phyloP scores from a whole-genome alignment of 1,140 invertebrate genomes.

The Vollenhovia emeryi region DNA sequence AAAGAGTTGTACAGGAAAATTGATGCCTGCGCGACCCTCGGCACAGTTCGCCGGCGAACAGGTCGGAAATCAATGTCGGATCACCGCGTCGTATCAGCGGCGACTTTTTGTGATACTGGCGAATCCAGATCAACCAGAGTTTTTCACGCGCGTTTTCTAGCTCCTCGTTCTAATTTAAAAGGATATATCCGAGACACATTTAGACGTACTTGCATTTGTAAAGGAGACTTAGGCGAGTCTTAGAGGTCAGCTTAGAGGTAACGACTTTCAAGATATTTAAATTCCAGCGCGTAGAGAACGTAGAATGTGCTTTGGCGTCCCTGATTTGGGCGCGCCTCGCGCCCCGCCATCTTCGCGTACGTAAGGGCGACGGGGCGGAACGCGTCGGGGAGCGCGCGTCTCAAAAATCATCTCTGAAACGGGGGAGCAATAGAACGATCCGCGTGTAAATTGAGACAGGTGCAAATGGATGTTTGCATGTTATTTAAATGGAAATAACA shows the following conservation, averaged over 20 bases:
- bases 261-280: not conserved
- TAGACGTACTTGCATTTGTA: not conserved
- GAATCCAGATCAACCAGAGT: not conserved
- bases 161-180: not conserved
- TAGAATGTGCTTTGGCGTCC: not conserved
- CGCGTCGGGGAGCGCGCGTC: not conserved
- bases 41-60: not conserved
- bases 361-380: no score
- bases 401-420: not conserved
- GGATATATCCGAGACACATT: not conserved
- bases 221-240: not conserved
- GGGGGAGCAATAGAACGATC: slow-evolving; percentile 2
- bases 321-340: not conserved
- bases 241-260: not conserved
- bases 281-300: not conserved
- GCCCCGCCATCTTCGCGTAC: not conserved
- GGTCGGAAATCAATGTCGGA: not conserved
- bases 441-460: slow-evolving; percentile 24
- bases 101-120: not conserved
- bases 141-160: not conserved
- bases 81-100: not conserved
- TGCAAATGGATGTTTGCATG: slow-evolving; percentile 1
- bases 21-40: not conserved
- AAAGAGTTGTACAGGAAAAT: slow-evolving; percentile 2
- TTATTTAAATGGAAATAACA: slow-evolving; percentile 20